These are phyloP conservation scores for Dichetophora obliterata DNA, from an alignment of 2,888 invertebrate species.

Conservation along the genomic window DNA sequence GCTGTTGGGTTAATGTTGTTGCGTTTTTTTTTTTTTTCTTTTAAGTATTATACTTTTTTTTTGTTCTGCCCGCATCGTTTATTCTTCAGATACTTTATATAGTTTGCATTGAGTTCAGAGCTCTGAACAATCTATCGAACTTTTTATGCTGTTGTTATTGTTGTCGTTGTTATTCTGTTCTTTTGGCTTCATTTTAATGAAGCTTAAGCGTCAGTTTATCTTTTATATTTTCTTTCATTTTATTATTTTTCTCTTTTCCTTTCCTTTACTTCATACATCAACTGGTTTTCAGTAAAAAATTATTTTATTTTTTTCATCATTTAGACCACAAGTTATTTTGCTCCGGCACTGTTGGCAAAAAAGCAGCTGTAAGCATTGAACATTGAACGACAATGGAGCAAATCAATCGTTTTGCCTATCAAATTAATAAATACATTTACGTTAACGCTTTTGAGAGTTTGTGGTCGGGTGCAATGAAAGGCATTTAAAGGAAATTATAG, in stretches of 20 bases:
- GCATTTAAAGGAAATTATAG: too few relatives aligned
- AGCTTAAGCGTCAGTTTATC: conserved; percentile 35
- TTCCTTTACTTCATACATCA: background rate
- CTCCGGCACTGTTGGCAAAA: too few relatives aligned
- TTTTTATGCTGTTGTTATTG: background rate
- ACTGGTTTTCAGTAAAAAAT: background rate
- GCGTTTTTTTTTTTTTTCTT: background rate
- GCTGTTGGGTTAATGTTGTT: conserved; percentile 9
- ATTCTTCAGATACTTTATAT: background rate
- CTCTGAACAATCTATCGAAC: background rate
- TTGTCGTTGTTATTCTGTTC: background rate
- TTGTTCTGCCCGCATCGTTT: background rate
- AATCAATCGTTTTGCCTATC: too few relatives aligned
- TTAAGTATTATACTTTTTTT: background rate
- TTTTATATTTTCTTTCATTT: conserved; percentile 48
- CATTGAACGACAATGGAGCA: background rate
- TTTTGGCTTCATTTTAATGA: conserved; percentile 31
- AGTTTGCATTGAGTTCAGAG: conserved; percentile 11
- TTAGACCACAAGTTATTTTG: too few relatives aligned
- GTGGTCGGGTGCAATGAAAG: too few relatives aligned
- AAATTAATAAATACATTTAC: background rate
- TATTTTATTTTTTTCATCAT: too few relatives aligned
- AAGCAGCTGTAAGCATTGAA: background rate
- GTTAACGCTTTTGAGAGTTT: too few relatives aligned
- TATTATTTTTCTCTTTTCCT: conserved; percentile 20